A percentile compares a stretch with the other conserved stretches of the same genome.
Evolutionary conservation across 2,797 vertebrate species (phyloP).

Genomic region (Neoniphon sammara): DNA sequence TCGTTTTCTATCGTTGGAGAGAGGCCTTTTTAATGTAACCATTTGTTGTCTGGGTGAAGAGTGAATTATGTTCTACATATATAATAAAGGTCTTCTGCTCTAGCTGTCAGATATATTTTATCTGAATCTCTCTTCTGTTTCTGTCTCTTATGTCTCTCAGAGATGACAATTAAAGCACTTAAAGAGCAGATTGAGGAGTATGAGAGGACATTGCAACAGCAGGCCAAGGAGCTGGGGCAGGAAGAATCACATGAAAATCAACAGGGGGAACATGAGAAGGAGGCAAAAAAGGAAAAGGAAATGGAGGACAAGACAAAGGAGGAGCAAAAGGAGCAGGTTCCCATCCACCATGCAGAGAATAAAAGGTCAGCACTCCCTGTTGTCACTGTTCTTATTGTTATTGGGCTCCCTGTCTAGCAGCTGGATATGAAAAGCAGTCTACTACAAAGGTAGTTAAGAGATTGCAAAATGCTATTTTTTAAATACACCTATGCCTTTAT

Average conservation of each 20-base stretch:
- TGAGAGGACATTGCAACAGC: conserved; percentile 88
- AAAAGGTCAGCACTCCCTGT: conserved; percentile 80
- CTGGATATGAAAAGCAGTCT: neutral
- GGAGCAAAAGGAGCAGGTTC: conserved; percentile 86
- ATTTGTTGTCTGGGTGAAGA: neutral
- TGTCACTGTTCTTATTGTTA: neutral
- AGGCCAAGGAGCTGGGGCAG: conserved; percentile 87
- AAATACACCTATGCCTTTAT: too few relatives aligned
- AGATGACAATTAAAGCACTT: conserved; percentile 93
- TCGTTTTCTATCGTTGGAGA: too few relatives aligned
- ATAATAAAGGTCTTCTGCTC: neutral
- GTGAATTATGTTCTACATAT: neutral
- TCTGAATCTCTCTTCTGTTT: neutral
- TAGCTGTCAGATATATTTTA: neutral
- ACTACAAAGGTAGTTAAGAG: too few relatives aligned
- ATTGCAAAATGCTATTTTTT: too few relatives aligned
- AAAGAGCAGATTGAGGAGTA: conserved; percentile 92
- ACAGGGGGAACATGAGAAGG: conserved; percentile 82
- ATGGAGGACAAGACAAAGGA: conserved; percentile 75
- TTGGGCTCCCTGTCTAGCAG: neutral
- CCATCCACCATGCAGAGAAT: conserved; percentile 89
- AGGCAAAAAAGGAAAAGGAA: conserved; percentile 60
- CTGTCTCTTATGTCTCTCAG: conserved; percentile 64
- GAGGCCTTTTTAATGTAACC: too few relatives aligned
- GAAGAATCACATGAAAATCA: conserved; percentile 80